Evolutionary conservation across 2,888 invertebrate genomes (phyloP).

Genomic region (Megastigmus dorsalis): DNA sequence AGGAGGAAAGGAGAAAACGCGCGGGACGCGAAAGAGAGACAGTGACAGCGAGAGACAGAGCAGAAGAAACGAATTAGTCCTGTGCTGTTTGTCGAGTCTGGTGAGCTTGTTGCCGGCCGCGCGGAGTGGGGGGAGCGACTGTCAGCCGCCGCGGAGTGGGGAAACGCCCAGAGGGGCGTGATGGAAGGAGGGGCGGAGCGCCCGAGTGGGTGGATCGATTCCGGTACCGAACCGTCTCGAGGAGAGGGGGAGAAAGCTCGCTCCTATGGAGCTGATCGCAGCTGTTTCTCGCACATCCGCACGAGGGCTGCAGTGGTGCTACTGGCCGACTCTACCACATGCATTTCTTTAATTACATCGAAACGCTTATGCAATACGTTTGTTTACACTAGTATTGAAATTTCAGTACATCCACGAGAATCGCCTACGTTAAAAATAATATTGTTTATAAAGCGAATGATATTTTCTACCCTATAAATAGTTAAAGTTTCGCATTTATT

Average conservation of each 20-base stretch:
- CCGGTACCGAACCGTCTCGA: too few species aligned
- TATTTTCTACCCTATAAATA: too few species aligned
- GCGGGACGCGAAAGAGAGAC: background rate
- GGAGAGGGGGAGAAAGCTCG: conserved; percentile 4
- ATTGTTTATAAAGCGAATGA: too few species aligned
- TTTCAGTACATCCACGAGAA: too few species aligned
- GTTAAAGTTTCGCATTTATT: too few species aligned
- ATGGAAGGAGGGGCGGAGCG: conserved; percentile 51
- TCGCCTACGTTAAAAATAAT: too few species aligned
- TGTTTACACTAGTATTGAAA: too few species aligned
- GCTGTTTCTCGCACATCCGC: conserved; percentile 24
- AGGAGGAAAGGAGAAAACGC: background rate
- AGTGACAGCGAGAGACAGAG: conserved; percentile 6
- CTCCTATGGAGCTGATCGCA: conserved; percentile 14
- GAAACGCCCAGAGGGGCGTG: conserved; percentile 49
- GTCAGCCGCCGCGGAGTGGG: conserved; percentile 31
- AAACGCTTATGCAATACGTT: too few species aligned
- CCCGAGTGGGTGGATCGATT: conserved; percentile 36
- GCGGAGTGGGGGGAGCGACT: conserved; percentile 53
- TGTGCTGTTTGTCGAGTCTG: conserved; percentile 21
- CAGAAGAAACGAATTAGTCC: conserved; percentile 33
- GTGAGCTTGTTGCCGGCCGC: conserved; percentile 36
- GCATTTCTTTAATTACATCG: too few species aligned
- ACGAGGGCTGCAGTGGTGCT: conserved; percentile 16
- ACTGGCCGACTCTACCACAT: too few species aligned